Evolutionary conservation across 2,113 vertebrate genomes (phyloP), one percentile per base, ranked within the genome.

Genomic region (Peromyscus leucopus): DNA sequence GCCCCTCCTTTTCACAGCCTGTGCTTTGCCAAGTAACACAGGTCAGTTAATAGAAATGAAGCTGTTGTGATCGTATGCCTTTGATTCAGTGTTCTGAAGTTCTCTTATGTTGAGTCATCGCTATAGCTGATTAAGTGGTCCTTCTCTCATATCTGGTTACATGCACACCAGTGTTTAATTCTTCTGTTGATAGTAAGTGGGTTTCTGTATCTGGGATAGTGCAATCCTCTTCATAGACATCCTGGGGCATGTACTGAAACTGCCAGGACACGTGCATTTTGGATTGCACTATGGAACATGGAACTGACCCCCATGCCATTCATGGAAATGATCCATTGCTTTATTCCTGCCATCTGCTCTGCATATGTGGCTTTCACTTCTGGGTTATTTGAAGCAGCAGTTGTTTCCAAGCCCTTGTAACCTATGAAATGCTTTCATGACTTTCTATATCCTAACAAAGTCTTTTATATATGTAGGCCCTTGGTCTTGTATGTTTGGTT

Each of bases 191-290:
- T 76, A 19, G 57, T 31, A 69, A 65, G 75, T 26, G 63, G 19
- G 9, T 22, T 19, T 65, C 21, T 61, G 42, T 84, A 19, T 33
- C 42, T 21, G n/a, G 31, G 6, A 57, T 69, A 15, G 48, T 95
- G 1, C 57, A 2, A 5, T 28, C 9, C 1, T 82, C 55, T 16
- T 0, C 51, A 78, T 39, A 16, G 15, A 0, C 22, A 13, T 61
- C 12, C 42, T 57, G 69, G 69, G 9, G 51, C 46, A 2, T 1
- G 1, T n/a, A 75, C 69, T 61, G 36, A 71, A 42, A 57, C 55
- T 46, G 19, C 51, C 28, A 12, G 51, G n/a, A 51, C 21, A 76
- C n/a, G 26, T 72, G 3, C 36, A 39, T 39, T 78, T 89, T 36
- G 36, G 69, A 4, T 28, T 17, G 61, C n/a, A 10, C 1, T 87